These are phyloP conservation scores for Aplysina aerophoba DNA, from an alignment of 37 sponge, comb jelly and placozoan species.

Conservation along the genomic window DNA sequence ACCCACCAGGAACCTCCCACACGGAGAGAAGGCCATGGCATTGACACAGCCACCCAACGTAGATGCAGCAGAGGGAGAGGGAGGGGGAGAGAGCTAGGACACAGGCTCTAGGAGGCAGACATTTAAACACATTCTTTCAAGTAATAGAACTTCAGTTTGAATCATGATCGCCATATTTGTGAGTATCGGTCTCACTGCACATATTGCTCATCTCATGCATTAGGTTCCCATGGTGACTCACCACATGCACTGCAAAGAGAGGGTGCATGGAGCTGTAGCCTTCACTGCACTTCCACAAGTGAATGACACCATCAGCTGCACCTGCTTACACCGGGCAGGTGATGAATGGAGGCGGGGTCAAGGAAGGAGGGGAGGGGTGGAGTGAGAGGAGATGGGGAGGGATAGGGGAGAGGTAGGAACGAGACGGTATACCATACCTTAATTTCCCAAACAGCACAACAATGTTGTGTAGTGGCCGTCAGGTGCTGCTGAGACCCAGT, in stretches of 20 bases:
- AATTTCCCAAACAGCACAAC: not conserved
- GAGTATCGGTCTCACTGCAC: too few species aligned
- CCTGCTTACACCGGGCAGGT: conserved; percentile 30
- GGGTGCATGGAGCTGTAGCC: conserved; percentile 63
- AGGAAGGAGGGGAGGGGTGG: conserved; percentile 8
- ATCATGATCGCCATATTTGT: too few species aligned
- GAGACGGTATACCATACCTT: not conserved
- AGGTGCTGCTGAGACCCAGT: conserved; percentile 73
- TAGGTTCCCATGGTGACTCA: conserved; percentile 20
- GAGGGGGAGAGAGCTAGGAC: not conserved
- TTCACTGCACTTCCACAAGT: conserved; percentile 86
- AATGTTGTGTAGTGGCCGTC: not conserved
- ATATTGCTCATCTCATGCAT: too few species aligned
- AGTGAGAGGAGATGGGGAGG: too few species aligned
- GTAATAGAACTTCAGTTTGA: too few species aligned
- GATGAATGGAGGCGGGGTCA: conserved; percentile 41
- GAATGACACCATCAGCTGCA: conserved; percentile 72
- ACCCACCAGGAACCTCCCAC: conserved; percentile 69
- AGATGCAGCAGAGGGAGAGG: conserved; percentile 1
- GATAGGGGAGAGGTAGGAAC: not conserved
- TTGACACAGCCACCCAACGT: conserved; percentile 82
- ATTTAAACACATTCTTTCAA: too few species aligned
- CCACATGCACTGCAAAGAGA: conserved; percentile 70
- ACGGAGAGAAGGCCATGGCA: conserved; percentile 63
- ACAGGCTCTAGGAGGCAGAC: too few species aligned